Percentiles rank a stretch among this genome's conserved stretches.
These are phyloP conservation scores for Aleiodes leptofemur DNA, from an alignment of 2,888 invertebrate species.

Conservation along the genomic window DNA sequence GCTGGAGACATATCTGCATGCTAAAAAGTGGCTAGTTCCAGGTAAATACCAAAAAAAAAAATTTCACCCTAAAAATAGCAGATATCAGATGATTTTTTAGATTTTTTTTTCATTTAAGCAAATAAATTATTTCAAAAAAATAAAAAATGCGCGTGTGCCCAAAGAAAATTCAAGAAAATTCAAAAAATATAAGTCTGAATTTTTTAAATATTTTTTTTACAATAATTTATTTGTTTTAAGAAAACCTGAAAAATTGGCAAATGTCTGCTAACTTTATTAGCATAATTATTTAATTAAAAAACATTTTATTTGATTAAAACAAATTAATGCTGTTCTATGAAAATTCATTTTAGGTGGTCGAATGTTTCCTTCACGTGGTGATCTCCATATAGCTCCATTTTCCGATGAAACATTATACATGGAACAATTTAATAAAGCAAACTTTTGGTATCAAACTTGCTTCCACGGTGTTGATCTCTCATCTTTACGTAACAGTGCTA, in stretches of 20 bases:
- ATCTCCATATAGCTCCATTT: slow-evolving; percentile 98
- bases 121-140: too few relatives aligned
- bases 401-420: slow-evolving; percentile 97
- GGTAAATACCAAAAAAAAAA: slow-evolving; percentile 71
- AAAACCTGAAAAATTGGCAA: too few relatives aligned
- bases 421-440: slow-evolving; percentile 98
- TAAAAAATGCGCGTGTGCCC: too few relatives aligned
- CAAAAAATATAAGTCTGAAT: not conserved
- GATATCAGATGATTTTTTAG: too few relatives aligned
- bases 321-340: slow-evolving; percentile 34
- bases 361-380: slow-evolving; percentile 98
- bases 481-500: slow-evolving; percentile 92
- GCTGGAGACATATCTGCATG: slow-evolving; percentile 98
- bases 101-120: too few relatives aligned
- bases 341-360: slow-evolving; percentile 80
- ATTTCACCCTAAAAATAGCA: too few relatives aligned
- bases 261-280: too few relatives aligned
- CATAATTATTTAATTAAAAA: not conserved
- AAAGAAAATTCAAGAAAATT: not conserved
- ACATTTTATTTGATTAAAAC: not conserved
- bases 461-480: slow-evolving; percentile 98
- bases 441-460: slow-evolving; percentile 99
- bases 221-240: too few relatives aligned
- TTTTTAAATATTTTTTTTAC: too few relatives aligned
- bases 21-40: slow-evolving; percentile 97